Evolutionary conservation across 2,113 vertebrate genomes (phyloP).

Genomic region (Myocastor coypus): DNA sequence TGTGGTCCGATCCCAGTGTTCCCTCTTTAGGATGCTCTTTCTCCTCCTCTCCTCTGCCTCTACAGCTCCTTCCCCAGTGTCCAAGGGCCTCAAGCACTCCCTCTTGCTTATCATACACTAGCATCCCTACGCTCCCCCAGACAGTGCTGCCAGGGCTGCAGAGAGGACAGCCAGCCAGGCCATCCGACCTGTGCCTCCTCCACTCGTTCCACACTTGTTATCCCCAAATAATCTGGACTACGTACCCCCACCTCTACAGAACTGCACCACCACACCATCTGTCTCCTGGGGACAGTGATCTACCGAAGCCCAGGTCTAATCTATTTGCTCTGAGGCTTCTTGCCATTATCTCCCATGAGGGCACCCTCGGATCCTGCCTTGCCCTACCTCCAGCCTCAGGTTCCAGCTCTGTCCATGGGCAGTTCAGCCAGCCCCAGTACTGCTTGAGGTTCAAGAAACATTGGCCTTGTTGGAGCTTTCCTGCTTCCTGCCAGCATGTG

Average conservation of each 20-base stretch:
- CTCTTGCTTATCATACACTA: neutral
- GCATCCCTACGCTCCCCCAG: neutral
- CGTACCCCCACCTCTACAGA: neutral
- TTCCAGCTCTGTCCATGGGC: neutral
- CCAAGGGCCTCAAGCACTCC: neutral
- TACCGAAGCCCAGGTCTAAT: neutral
- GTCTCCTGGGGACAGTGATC: neutral
- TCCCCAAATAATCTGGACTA: neutral
- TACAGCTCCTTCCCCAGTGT: neutral
- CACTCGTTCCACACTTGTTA: neutral
- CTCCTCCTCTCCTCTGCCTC: neutral
- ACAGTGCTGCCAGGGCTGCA: neutral
- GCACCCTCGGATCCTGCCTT: neutral
- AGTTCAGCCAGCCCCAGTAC: neutral
- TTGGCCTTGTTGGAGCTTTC: constrained; percentile 29
- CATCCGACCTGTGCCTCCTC: neutral
- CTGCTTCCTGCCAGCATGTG: neutral
- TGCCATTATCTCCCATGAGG: neutral
- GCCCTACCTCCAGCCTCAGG: neutral
- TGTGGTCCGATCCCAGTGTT: neutral
- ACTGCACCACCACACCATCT: neutral
- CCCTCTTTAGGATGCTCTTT: neutral
- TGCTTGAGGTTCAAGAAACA: neutral
- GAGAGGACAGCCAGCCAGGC: too few relatives aligned
- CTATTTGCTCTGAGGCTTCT: neutral